Conservation (phyloP, 2,888 invertebrate genomes). For the Orthonevra nobilis region DNA sequence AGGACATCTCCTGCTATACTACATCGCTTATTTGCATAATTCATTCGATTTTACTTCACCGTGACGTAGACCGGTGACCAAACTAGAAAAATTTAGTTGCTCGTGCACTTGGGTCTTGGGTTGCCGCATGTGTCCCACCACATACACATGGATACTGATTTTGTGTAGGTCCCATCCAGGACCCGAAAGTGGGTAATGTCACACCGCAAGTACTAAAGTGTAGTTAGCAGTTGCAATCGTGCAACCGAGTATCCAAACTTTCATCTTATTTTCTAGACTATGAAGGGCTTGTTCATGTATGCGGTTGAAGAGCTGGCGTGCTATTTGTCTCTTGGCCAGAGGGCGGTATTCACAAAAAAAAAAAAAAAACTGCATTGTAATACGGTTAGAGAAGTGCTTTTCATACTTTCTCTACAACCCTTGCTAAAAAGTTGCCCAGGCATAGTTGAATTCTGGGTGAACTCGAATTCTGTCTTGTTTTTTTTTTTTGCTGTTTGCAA, state of each 20-base stretch:
- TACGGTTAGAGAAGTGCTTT: conserved; percentile 23
- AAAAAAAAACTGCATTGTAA: conserved; percentile 26
- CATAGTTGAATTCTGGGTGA: conserved; percentile 1
- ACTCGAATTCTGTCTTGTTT: background rate
- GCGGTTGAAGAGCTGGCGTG: conserved; percentile 14
- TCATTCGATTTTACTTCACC: conserved; percentile 47
- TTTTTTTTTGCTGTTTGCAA: background rate
- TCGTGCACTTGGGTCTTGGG: conserved; percentile 5
- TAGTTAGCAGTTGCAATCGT: conserved; percentile 59
- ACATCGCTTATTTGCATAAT: conserved; percentile 53
- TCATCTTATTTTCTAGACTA: conserved; percentile 45
- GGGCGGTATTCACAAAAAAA: conserved; percentile 39
- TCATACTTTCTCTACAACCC: conserved; percentile 1
- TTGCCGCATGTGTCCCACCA: conserved; percentile 20
- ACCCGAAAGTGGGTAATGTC: conserved; percentile 51
- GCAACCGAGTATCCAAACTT: conserved; percentile 54
- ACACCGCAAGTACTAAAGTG: conserved; percentile 55
- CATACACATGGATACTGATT: conserved; percentile 32
- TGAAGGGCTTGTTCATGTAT: conserved; percentile 34
- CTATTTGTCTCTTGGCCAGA: conserved; percentile 52
- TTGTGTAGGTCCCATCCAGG: conserved; percentile 25
- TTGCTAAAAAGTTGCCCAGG: conserved; percentile 28
- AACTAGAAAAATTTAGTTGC: conserved; percentile 38
- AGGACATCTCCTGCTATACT: conserved; percentile 25
- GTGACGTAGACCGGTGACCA: conserved; percentile 37